Percentiles rank a stretch among this genome's conserved stretches.
phyloP scores from a whole-genome alignment of 2,797 vertebrate genomes.

The Pseudopleuronectes americanus region DNA sequence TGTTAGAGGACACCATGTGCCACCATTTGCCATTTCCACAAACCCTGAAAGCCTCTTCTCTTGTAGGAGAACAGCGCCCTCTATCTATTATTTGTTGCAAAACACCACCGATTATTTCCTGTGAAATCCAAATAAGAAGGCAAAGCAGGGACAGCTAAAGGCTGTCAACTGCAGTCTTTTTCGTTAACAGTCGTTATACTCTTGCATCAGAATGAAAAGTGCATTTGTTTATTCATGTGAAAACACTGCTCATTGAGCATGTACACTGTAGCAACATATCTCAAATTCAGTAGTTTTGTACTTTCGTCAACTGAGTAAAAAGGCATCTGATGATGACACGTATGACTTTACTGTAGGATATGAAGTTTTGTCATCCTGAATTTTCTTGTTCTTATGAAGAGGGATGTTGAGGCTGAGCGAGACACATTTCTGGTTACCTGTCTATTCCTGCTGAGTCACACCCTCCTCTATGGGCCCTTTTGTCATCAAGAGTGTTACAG shows the following conservation, averaged over 20 bases:
- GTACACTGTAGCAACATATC: neutral
- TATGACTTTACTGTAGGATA: neutral
- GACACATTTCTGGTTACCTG: slow-evolving; percentile 28
- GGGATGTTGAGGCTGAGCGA: neutral
- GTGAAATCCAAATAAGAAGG: slow-evolving; percentile 5
- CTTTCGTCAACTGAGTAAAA: neutral
- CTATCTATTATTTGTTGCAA: slow-evolving; percentile 26
- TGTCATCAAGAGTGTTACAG: slow-evolving; percentile 12
- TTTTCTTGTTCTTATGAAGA: too few species aligned
- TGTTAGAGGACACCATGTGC: slow-evolving; percentile 5
- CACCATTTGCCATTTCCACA: slow-evolving; percentile 37
- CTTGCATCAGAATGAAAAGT: neutral
- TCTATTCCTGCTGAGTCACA: slow-evolving; percentile 66
- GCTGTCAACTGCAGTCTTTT: slow-evolving; percentile 4
- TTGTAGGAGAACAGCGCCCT: slow-evolving; percentile 40
- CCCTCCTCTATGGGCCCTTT: slow-evolving; percentile 12
- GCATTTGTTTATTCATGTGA: neutral
- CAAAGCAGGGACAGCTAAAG: neutral
- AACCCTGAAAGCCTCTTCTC: neutral
- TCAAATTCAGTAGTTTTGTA: neutral
- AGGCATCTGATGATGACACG: neutral
- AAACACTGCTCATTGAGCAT: neutral
- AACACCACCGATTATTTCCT: neutral
- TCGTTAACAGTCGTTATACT: slow-evolving; percentile 12
- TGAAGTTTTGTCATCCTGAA: neutral